Evolutionary conservation across 2,113 vertebrate species (phyloP), one percentile per base, ranked within the genome.

Genomic region (Paracyprichromis sp.): DNA sequence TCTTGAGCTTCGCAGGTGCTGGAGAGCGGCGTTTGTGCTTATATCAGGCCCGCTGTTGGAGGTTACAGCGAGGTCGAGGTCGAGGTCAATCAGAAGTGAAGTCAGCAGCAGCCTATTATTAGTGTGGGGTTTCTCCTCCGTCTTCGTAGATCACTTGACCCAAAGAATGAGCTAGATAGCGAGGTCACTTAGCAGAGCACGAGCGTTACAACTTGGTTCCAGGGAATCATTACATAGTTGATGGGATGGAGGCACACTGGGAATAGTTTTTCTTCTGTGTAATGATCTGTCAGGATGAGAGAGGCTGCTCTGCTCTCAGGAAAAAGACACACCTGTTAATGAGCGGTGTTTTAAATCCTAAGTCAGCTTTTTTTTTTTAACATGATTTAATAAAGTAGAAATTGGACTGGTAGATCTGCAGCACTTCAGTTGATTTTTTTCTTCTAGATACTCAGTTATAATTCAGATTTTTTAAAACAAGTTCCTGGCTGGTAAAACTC

Each of bases 61-160:
- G 89, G 89, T 87, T 83, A 78, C 71, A 19, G 54, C 14, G n/a
- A 85, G 84, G 91, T 88, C 57, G 86, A 89, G 88, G 90, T 89
- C 86, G 86, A 89, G 88, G 90, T 89, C 86, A 56, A 12, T 57
- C 19, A 16, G 56, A 56, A 52, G 8, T 19, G 76, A 90, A 71
- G 84, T 82, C 36, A 13, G 8, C 29, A 12, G 6, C n/a, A 17
- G 79, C 40, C 45, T 78, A 2, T 69, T 26, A 14, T 26, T 59
- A 34, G 56, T 47, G 59, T 57, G 11, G 12, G 19, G 45, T 89
- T 91, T 88, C 52, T 82, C 56, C 47, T 54, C 9, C 8, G 21
- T 36, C 50, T 21, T 82, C 14, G 45, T 8, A 19, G 26, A 57
- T 83, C 52, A 82, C 76, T 73, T 76, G 52, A 83, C 69, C 69